phyloP scores from a whole-genome alignment of 2,888 invertebrate species.

The Diachrysia chrysitis region DNA sequence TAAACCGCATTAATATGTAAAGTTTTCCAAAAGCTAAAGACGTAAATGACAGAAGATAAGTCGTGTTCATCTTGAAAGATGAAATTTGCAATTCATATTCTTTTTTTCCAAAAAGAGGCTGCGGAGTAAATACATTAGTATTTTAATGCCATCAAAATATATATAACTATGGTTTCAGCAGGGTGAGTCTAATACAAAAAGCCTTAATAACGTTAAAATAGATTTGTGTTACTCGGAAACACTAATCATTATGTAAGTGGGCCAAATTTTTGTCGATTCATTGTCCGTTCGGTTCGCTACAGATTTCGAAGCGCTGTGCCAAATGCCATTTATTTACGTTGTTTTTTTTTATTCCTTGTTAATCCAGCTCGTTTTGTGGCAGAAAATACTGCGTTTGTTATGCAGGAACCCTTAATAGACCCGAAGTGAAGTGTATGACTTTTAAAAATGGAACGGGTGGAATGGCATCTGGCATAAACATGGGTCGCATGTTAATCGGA shows the following conservation, averaged over 20 bases:
- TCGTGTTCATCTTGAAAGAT: neutral
- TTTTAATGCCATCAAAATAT: slow-evolving; percentile 19
- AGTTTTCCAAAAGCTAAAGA: neutral
- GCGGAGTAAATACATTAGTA: neutral
- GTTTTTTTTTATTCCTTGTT: slow-evolving; percentile 49
- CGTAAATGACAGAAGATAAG: neutral
- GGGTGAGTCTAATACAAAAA: slow-evolving; percentile 16
- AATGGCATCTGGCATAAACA: slow-evolving; percentile 24
- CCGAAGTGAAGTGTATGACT: slow-evolving; percentile 44
- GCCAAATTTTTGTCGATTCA: slow-evolving; percentile 79
- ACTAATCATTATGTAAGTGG: slow-evolving; percentile 77
- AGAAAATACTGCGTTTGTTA: slow-evolving; percentile 45
- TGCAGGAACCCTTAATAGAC: slow-evolving; percentile 43
- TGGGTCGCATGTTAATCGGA: slow-evolving; percentile 35
- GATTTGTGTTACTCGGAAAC: slow-evolving; percentile 50
- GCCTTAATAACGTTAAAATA: slow-evolving; percentile 37
- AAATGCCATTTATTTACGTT: slow-evolving; percentile 68
- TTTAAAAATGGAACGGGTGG: slow-evolving; percentile 42
- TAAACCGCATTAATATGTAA: neutral
- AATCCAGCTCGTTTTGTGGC: slow-evolving; percentile 52
- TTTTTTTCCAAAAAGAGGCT: neutral
- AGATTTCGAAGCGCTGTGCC: slow-evolving; percentile 73
- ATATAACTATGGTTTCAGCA: slow-evolving; percentile 18
- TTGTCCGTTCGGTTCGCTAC: slow-evolving; percentile 70
- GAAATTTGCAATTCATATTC: slow-evolving; percentile 7